A percentile compares a stretch with the other conserved stretches of the same genome.
Conservation (phyloP, 2,888 invertebrate genomes). For the Gryllus longicercus region DNA sequence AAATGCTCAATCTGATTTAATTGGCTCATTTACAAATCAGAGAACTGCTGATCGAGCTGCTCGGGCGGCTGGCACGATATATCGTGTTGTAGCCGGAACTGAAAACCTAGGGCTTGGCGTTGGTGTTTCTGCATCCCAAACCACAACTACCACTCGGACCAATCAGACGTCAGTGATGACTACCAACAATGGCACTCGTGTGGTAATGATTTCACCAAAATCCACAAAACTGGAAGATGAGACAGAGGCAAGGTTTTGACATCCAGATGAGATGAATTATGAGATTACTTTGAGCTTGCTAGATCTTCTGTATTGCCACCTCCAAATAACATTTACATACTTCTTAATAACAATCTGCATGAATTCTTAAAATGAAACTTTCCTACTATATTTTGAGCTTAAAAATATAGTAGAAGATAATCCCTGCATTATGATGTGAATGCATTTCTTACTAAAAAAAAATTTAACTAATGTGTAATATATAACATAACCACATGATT, state of each 20-base stretch:
- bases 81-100: slow-evolving; percentile 73
- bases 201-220: slow-evolving; percentile 38
- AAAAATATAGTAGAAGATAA: no score
- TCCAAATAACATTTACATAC: no score
- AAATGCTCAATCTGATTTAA: not conserved
- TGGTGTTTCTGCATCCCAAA: slow-evolving; percentile 56
- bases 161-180: slow-evolving; percentile 38
- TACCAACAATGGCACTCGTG: slow-evolving; percentile 35
- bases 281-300: not conserved
- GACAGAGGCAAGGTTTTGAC: not conserved
- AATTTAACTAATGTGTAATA: no score
- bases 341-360: no score
- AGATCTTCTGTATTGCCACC: no score
- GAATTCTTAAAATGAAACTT: no score
- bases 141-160: slow-evolving; percentile 48
- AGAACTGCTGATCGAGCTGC: slow-evolving; percentile 76
- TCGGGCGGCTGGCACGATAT: slow-evolving; percentile 72
- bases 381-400: no score
- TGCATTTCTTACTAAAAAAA: no score
- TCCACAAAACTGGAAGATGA: not conserved
- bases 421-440: no score
- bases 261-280: not conserved
- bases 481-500: no score
- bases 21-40: slow-evolving; percentile 47
- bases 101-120: slow-evolving; percentile 67